Conservation (phyloP, 2,113 vertebrate species). For the Albula goreensis region DNA sequence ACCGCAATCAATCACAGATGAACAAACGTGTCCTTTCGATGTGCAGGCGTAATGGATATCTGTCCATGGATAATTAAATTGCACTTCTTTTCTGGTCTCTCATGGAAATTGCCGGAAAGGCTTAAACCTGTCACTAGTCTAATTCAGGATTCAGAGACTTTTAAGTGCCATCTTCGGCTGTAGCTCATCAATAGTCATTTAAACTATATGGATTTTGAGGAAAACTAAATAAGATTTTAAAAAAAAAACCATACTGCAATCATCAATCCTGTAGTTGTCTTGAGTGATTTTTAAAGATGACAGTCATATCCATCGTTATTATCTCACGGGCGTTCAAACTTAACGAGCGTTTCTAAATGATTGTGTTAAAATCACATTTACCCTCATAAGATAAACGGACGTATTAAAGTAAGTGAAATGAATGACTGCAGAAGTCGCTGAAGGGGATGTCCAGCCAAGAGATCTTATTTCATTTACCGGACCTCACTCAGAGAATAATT, state of each 20-base stretch:
- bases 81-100: neutral
- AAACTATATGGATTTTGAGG: neutral
- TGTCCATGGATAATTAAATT: neutral
- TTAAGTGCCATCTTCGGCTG: neutral
- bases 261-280: neutral
- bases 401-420: neutral
- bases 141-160: neutral
- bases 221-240: neutral
- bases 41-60: neutral
- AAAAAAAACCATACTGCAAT: too few relatives aligned
- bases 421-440: neutral
- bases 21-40: neutral
- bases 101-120: neutral
- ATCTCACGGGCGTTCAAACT: neutral
- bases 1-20: neutral
- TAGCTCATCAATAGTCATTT: neutral
- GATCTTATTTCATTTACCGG: too few relatives aligned
- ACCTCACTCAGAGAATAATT: too few relatives aligned
- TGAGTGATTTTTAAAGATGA: neutral
- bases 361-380: neutral
- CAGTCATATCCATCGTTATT: neutral
- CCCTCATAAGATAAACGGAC: neutral
- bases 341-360: neutral
- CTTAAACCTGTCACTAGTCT: neutral
- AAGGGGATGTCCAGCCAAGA: too few relatives aligned